A percentile compares a stretch with the other conserved stretches of the same genome.
These are phyloP conservation scores for Ploceus nigricollis DNA, from an alignment of 2,113 vertebrate genomes.

Conservation along the genomic window DNA sequence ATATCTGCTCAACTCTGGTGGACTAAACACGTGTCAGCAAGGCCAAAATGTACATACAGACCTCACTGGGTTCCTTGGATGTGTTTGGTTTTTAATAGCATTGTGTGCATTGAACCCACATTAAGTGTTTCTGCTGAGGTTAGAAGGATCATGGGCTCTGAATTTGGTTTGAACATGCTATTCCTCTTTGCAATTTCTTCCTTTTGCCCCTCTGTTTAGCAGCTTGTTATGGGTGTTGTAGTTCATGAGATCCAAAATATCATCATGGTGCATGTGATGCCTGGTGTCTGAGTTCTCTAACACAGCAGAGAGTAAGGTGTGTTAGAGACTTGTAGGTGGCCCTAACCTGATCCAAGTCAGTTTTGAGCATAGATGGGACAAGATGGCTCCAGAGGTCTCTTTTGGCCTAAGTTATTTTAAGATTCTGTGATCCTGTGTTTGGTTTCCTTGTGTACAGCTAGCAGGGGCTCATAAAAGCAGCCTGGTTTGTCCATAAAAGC, in stretches of 20 bases:
- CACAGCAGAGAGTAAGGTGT: background rate
- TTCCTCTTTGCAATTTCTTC: background rate
- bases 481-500: background rate
- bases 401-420: background rate
- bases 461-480: background rate
- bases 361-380: background rate
- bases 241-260: background rate
- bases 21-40: fast-evolving
- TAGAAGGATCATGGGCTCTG: background rate
- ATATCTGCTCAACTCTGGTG: background rate
- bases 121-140: background rate
- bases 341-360: background rate
- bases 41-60: background rate
- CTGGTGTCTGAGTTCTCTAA: background rate
- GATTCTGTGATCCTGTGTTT: background rate
- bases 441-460: background rate
- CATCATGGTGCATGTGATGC: background rate
- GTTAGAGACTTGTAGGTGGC: background rate
- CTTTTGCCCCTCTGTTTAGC: background rate
- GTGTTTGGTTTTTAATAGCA: background rate
- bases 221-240: background rate
- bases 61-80: background rate
- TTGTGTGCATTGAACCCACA: background rate
- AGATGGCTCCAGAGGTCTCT: background rate
- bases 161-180: background rate